Evolutionary conservation across 1,140 invertebrate species (phyloP), one percentile per base, ranked within the genome.

Genomic region (Grapholita molesta): DNA sequence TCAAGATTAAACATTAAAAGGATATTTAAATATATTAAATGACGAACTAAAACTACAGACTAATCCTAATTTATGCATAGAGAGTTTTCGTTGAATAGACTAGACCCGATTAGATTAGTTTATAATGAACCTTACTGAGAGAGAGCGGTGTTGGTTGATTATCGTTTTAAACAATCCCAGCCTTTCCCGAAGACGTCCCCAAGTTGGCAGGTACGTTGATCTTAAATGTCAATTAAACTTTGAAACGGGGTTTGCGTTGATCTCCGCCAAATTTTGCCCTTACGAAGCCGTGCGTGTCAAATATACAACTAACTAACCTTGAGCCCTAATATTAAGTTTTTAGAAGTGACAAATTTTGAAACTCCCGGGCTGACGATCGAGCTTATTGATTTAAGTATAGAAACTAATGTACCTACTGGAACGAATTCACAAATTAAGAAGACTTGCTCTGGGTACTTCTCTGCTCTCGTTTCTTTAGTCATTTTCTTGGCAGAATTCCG

Each of bases 181-280:
- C 28, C 55, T 61, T 61, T 61, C 23, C 24, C 55, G 15, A 61
- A 61, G 28, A 32, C n/a, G n/a, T 61, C 32, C 28, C 28, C 15
- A 61, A 61, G 12, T 61, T 28, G 12, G 55, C 0, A 28, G 32
- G 1, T 24, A 61, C 55, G 25, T 61, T 30, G 55, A 61, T 15
- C 28, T 61, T 32, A 61, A 53, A 61, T 61, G 25, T 18, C 55
- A 61, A 61, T 61, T 32, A 61, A 61, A 61, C 55, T 61, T 61
- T 32, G 55, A 61, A 25, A 61, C 55, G 15, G 24, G 42, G 25
- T 61, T 32, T 61, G 15, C 25, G n/a, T 61, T 15, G 24, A n/a
- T 61, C 24, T 25, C 18, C 53, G 24, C 23, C 55, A 32, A 61
- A 61, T 61, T 61, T 61, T 15, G 25, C 25, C 24, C 32, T 61